Evolutionary conservation across 2,113 vertebrate genomes (phyloP).

Genomic region (Apaloderma vittatum): DNA sequence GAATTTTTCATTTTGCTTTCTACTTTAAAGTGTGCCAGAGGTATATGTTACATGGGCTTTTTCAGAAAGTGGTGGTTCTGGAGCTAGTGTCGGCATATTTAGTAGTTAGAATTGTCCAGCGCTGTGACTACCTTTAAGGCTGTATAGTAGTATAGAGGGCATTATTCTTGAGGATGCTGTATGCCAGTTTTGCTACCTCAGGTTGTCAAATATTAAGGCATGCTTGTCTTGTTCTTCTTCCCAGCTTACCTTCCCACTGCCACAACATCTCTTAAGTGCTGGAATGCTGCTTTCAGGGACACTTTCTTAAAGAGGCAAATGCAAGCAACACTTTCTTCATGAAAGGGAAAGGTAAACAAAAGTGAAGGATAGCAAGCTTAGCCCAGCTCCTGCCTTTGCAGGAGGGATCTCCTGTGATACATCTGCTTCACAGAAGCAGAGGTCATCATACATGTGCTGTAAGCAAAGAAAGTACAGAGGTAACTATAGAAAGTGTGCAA

Average conservation of each 20-base stretch:
- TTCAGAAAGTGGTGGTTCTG: not conserved
- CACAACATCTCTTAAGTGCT: not conserved
- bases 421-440: not conserved
- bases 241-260: not conserved
- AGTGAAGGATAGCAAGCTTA: not conserved
- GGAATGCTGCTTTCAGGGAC: not conserved
- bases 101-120: not conserved
- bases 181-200: not conserved
- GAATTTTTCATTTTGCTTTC: not conserved
- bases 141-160: not conserved
- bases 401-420: not conserved
- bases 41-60: not conserved
- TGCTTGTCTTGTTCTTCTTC: not conserved
- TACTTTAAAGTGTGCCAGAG: not conserved
- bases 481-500: not conserved
- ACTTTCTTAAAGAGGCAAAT: not conserved
- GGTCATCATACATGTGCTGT: not conserved
- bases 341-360: not conserved
- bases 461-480: not conserved
- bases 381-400: not conserved
- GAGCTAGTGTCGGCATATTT: not conserved
- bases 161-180: not conserved
- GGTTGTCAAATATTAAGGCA: not conserved
- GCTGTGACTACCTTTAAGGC: not conserved
- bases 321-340: not conserved